A percentile compares a stretch with the other conserved stretches of the same genome.
Evolutionary conservation across 1,140 invertebrate species (phyloP).

Genomic region (Eubasilissa regina): DNA sequence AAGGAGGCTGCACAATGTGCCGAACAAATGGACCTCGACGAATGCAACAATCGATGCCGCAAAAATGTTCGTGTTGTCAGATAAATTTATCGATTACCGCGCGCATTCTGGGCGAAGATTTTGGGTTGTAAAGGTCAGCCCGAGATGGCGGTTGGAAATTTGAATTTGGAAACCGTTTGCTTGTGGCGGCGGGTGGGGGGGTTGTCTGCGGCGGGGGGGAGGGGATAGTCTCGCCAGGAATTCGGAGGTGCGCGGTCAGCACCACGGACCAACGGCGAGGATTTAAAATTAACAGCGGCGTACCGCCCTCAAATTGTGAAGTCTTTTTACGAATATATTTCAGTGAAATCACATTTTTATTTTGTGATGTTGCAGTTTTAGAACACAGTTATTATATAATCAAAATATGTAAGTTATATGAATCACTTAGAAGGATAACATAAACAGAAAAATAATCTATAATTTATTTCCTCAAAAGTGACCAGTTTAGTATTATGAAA

Average conservation of each 20-base stretch:
- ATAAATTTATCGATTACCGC: background rate
- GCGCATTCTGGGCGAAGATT: conserved; percentile 14
- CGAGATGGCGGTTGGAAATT: conserved; percentile 37
- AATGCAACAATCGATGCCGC: too few species aligned
- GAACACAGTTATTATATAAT: too few species aligned
- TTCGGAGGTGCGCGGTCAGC: conserved; percentile 40
- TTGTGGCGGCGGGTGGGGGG: background rate
- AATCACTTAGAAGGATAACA: background rate
- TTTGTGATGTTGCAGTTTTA: too few species aligned
- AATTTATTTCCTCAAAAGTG: too few species aligned
- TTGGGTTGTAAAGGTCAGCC: conserved; percentile 24
- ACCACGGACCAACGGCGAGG: conserved; percentile 12
- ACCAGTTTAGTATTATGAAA: too few species aligned
- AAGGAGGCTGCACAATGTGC: too few species aligned
- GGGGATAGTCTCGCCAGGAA: conserved; percentile 14
- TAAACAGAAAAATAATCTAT: background rate
- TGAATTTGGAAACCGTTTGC: conserved; percentile 22
- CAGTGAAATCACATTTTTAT: too few species aligned
- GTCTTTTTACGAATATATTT: too few species aligned
- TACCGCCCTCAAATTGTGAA: background rate
- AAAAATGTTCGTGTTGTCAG: background rate
- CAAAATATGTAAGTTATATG: too few species aligned
- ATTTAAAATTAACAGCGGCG: conserved; percentile 10
- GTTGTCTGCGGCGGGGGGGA: background rate
- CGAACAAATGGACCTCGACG: too few species aligned